Conservation (phyloP, 2,888 invertebrate genomes). For the Acanthoscelides obtectus region DNA sequence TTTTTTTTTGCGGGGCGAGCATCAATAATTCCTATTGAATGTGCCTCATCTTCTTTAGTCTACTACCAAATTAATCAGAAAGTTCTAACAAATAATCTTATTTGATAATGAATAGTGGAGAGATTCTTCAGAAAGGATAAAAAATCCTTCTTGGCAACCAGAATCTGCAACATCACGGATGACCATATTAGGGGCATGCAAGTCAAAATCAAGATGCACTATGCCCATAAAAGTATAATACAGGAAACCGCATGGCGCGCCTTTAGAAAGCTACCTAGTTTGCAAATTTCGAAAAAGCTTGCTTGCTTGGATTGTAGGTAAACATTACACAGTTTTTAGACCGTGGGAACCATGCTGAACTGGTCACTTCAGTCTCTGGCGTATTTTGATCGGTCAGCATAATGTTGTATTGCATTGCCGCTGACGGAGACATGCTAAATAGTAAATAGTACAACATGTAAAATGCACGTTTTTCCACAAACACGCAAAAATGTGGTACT, state of each 20-base stretch:
- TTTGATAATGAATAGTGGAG: too few relatives aligned
- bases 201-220: neutral
- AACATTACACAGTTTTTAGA: constrained; percentile 23
- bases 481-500: neutral
- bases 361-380: constrained; percentile 12
- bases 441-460: neutral
- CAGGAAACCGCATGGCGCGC: neutral
- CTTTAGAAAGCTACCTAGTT: constrained; percentile 10
- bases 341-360: constrained; percentile 31
- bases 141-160: neutral
- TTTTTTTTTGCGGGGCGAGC: too few relatives aligned
- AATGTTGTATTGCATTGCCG: neutral
- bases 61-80: too few relatives aligned
- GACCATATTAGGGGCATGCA: neutral
- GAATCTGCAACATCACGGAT: neutral
- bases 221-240: neutral
- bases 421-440: neutral
- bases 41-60: too few relatives aligned
- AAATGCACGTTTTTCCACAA: neutral
- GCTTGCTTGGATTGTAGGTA: constrained; percentile 13
- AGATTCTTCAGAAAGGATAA: too few relatives aligned
- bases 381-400: neutral
- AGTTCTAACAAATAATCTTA: too few relatives aligned
- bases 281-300: constrained; percentile 18
- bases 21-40: too few relatives aligned